Percentiles rank a stretch among this genome's conserved stretches.
phyloP scores from a whole-genome alignment of 2,113 vertebrate genomes.

The Butastur rufipennis region DNA sequence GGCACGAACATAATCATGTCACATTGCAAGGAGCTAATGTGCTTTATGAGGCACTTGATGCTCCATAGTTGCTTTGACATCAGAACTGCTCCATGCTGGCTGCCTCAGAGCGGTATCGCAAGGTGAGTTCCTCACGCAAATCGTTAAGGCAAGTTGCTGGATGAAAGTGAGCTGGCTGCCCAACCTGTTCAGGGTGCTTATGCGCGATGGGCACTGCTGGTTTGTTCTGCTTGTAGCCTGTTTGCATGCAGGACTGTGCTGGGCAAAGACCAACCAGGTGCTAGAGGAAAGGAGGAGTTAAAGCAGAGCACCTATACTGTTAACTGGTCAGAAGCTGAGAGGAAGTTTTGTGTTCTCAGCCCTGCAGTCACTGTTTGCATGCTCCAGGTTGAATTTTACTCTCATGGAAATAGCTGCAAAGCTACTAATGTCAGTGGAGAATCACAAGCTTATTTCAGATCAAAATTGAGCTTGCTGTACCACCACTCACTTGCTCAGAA shows the following conservation, averaged over 20 bases:
- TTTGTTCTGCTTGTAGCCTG: background rate
- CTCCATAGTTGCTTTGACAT: background rate
- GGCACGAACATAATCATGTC: slow-evolving; percentile 15
- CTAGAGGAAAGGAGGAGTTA: background rate
- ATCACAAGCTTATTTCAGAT: background rate
- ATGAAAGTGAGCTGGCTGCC: background rate
- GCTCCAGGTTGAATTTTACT: background rate
- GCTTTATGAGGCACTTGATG: background rate
- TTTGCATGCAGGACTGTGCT: background rate
- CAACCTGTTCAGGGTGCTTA: background rate
- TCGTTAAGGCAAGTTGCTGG: background rate
- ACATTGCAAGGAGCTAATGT: background rate
- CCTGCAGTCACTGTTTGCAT: background rate
- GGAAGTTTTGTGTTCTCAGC: background rate
- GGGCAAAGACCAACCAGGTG: background rate
- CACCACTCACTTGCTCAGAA: background rate
- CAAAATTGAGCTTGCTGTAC: background rate
- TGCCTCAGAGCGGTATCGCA: background rate
- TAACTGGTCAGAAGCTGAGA: background rate
- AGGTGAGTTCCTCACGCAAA: background rate
- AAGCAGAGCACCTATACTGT: background rate
- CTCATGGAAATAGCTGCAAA: background rate
- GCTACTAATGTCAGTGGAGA: background rate
- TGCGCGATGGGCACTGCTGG: background rate
- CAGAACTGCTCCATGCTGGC: background rate